Evolutionary conservation across 2,797 vertebrate genomes (phyloP).

Genomic region (Bryconaethiops microstoma): DNA sequence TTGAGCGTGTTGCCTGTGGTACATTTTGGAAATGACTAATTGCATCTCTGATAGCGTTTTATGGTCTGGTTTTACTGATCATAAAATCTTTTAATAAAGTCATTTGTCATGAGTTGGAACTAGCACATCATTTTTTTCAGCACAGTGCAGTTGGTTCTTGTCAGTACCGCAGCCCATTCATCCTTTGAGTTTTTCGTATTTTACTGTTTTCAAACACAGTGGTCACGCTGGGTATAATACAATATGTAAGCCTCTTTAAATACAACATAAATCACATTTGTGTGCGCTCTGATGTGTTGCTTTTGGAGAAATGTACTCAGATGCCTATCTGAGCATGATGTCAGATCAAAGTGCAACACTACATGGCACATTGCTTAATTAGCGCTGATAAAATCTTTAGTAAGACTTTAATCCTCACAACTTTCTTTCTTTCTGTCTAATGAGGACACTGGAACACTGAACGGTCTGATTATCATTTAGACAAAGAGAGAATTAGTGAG

Average conservation of each 20-base stretch:
- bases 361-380: conserved; percentile 1
- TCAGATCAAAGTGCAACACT: background rate
- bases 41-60: conserved; percentile 46
- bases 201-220: background rate
- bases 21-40: conserved; percentile 47
- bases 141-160: background rate
- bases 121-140: background rate
- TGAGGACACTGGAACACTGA: conserved; percentile 4
- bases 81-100: conserved; percentile 50
- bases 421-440: conserved; percentile 11
- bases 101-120: conserved; percentile 15
- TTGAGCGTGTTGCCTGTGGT: conserved; percentile 40
- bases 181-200: background rate
- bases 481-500: conserved; percentile 10
- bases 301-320: background rate
- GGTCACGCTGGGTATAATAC: background rate
- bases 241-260: background rate
- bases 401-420: conserved; percentile 7
- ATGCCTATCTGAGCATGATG: background rate
- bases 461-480: conserved; percentile 5
- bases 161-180: background rate
- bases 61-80: conserved; percentile 45
- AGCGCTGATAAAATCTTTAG: background rate
- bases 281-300: background rate
- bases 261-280: background rate